phyloP scores from a whole-genome alignment of 2,888 invertebrate genomes.

The Noctua janthe region DNA sequence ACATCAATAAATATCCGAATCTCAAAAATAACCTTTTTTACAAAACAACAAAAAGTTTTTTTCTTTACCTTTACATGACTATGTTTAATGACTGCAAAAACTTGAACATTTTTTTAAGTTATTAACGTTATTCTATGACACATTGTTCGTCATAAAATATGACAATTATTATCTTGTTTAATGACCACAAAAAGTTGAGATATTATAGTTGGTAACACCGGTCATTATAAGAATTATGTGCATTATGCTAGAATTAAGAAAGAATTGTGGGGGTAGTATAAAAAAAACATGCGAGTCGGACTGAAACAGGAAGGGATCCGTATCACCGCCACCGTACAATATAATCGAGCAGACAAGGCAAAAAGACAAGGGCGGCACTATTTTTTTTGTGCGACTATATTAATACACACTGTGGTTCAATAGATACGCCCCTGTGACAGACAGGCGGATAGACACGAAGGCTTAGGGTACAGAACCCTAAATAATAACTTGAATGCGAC shows the following conservation, averaged over 20 bases:
- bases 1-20: conserved; percentile 1
- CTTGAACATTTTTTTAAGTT: conserved; percentile 7
- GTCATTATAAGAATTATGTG: conserved; percentile 45
- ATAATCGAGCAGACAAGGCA: no score
- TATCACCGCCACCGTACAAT: not conserved
- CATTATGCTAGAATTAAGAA: not conserved
- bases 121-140: conserved; percentile 20
- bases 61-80: not conserved
- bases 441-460: no score
- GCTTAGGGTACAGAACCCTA: no score
- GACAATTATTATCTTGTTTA: conserved; percentile 33
- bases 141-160: conserved; percentile 28
- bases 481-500: no score
- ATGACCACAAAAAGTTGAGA: conserved; percentile 48
- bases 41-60: not conserved
- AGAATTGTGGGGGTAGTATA: not conserved
- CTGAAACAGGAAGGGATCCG: no score
- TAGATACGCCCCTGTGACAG: no score
- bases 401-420: no score
- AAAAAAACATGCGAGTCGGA: not conserved
- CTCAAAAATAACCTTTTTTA: not conserved
- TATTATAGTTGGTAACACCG: conserved; percentile 15
- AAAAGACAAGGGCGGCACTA: not conserved
- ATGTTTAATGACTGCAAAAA: conserved; percentile 44
- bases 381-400: no score